Evolutionary conservation across 2,888 invertebrate species (phyloP), one percentile per base, ranked within the genome.

Genomic region (Deladenus siricidicola): DNA sequence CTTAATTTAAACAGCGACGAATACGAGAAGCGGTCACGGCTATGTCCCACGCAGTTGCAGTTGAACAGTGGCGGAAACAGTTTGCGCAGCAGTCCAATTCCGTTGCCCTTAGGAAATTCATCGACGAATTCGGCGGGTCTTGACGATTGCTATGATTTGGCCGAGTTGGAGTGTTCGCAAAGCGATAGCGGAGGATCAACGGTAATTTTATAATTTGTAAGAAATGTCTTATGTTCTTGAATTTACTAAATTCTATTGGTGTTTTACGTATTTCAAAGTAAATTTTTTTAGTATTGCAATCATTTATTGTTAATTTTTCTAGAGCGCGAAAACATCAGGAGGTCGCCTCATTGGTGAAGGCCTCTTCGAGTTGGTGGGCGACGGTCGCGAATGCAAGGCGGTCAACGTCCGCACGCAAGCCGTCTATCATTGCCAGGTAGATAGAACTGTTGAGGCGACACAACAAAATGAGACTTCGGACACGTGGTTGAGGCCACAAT

Each of bases 321-420:
- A n/a, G 10, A 42, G 42, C 42, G n/a, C n/a, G 14, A n/a, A 10
- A 47, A 6, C 56, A 14, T 28, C 48, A 8, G 43, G 48, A 4
- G 56, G 50, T 26, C 28, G 14, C 17, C 19, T 39, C 14, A 64
- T 62, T 24, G 63, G 39, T 26, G 49, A 65, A 23, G 62, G 62
- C 26, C 39, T 26, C 43, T 62, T 42, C 26, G 62, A 62, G 39
- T 23, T 60, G 21, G 62, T 65, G 24, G 65, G 65, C 26, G 58
- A 56, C 48, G 65, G 67, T n/a, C 28, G 56, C 2, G 67, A 68
- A 34, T 65, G 65, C 44, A 50, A 65, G 21, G 65, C 68, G 23
- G 67, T 65, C 21, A 44, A 65, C 30, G 21, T 67, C 3, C 50
- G 17, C 54, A 58, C 53, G n/a, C 49, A 68, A 24, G 55, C 62